phyloP scores from a whole-genome alignment of 1,140 invertebrate species.

The Chelonus insularis region DNA sequence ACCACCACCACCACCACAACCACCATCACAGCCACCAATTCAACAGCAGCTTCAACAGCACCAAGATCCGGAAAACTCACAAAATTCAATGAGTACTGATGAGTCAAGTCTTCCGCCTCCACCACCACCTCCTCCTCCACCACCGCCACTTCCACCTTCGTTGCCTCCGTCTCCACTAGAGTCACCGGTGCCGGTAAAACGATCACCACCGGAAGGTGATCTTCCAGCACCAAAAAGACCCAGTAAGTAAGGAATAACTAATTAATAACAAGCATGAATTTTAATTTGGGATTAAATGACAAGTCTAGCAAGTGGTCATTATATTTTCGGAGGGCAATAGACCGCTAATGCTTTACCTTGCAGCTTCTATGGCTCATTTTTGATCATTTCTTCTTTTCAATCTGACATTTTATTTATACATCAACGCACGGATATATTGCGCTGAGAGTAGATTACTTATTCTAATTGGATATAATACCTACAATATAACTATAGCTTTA shows the following conservation, averaged over 20 bases:
- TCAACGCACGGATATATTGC: no score
- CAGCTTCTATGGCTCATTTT: slow-evolving; percentile 24
- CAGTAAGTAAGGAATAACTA: slow-evolving; percentile 63
- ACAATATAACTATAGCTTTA: no score
- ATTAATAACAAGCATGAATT: not conserved
- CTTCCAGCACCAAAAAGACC: slow-evolving; percentile 68
- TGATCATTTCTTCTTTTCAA: not conserved
- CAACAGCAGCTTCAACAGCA: slow-evolving; percentile 55
- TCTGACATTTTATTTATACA: not conserved
- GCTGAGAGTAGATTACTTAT: no score
- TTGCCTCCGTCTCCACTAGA: slow-evolving; percentile 49
- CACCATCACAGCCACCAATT: slow-evolving; percentile 37
- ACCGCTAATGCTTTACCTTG: slow-evolving; percentile 19
- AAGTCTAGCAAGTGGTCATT: not conserved
- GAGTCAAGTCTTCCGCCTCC: slow-evolving; percentile 41
- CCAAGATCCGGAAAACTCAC: slow-evolving; percentile 47
- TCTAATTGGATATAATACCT: no score
- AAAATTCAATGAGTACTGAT: slow-evolving; percentile 41
- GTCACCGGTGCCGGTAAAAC: slow-evolving; percentile 49
- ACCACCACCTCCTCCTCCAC: slow-evolving; percentile 41
- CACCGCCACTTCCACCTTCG: slow-evolving; percentile 48
- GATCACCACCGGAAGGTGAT: slow-evolving; percentile 57
- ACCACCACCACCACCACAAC: slow-evolving; percentile 35
- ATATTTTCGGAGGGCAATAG: slow-evolving; percentile 9
- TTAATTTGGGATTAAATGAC: not conserved